Evolutionary conservation across 2,888 invertebrate species (phyloP).

Genomic region (Hemithea aestivaria): DNA sequence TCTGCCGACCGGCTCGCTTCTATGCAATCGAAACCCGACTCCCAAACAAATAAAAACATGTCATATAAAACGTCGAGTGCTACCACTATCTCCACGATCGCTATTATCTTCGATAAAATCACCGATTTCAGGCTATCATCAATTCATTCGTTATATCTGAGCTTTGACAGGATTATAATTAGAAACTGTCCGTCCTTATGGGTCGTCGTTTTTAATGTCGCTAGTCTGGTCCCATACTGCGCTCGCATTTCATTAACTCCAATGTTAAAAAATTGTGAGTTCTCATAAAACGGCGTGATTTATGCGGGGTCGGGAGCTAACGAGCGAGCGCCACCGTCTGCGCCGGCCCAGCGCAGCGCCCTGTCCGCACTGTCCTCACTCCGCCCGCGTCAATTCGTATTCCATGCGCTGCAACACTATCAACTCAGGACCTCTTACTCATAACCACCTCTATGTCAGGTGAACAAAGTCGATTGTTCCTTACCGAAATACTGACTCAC

Average conservation of each 20-base stretch:
- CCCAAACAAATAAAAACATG: slow-evolving; percentile 46
- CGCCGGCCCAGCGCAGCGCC: too few species aligned
- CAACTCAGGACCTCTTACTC: neutral
- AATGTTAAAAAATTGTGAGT: slow-evolving; percentile 70
- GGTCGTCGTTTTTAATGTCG: slow-evolving; percentile 77
- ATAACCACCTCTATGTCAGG: slow-evolving; percentile 16
- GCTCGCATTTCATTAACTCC: slow-evolving; percentile 75
- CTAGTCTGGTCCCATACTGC: slow-evolving; percentile 76
- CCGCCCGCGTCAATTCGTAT: too few species aligned
- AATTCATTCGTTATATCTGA: slow-evolving; percentile 71
- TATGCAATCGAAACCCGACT: slow-evolving; percentile 1
- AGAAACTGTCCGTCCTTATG: slow-evolving; percentile 74
- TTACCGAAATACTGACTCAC: slow-evolving; percentile 18
- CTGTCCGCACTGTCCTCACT: too few species aligned
- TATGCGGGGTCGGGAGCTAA: slow-evolving; percentile 74
- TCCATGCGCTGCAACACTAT: too few species aligned
- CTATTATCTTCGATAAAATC: slow-evolving; percentile 67
- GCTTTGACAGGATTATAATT: slow-evolving; percentile 79
- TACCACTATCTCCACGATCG: slow-evolving; percentile 64
- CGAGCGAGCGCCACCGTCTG: slow-evolving; percentile 65
- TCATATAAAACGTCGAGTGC: slow-evolving; percentile 55
- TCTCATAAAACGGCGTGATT: slow-evolving; percentile 76
- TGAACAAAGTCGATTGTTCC: slow-evolving; percentile 11
- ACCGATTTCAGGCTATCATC: slow-evolving; percentile 67
- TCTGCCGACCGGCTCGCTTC: slow-evolving; percentile 1